Conservation (phyloP, 2,888 invertebrate species). For the Cristatella mucedo region DNA sequence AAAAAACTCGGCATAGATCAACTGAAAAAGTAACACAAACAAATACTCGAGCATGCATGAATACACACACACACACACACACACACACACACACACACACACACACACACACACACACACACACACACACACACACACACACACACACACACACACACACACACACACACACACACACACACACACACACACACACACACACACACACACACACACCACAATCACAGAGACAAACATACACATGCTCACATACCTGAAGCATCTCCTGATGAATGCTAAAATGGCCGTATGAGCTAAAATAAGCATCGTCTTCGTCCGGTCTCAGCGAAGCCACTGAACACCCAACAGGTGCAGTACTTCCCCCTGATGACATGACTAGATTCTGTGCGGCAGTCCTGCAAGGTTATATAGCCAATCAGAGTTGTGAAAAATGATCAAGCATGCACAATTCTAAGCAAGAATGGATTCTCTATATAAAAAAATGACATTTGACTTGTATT, state of each 20-base stretch:
- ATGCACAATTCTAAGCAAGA: no score
- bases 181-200: not conserved
- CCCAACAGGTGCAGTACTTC: no score
- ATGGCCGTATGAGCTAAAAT: slow-evolving; percentile 60
- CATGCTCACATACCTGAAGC: slow-evolving; percentile 51
- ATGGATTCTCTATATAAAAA: no score
- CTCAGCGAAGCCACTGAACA: no score
- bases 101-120: not conserved
- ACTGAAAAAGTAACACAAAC: slow-evolving; percentile 9
- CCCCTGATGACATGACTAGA: no score
- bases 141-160: slow-evolving; percentile 5
- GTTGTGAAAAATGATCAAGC: no score
- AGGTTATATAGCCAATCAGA: no score
- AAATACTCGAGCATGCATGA: not conserved
- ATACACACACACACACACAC: not conserved
- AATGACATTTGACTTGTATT: no score
- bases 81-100: not conserved
- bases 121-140: slow-evolving; percentile 40
- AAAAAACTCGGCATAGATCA: not conserved
- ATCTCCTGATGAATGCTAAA: slow-evolving; percentile 85
- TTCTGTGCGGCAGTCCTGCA: no score
- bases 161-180: not conserved
- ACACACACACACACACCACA: not conserved
- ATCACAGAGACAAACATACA: not conserved
- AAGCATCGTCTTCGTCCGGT: slow-evolving; percentile 48